phyloP scores from a whole-genome alignment of 1,140 invertebrate species.

The Drosophila funebris region DNA sequence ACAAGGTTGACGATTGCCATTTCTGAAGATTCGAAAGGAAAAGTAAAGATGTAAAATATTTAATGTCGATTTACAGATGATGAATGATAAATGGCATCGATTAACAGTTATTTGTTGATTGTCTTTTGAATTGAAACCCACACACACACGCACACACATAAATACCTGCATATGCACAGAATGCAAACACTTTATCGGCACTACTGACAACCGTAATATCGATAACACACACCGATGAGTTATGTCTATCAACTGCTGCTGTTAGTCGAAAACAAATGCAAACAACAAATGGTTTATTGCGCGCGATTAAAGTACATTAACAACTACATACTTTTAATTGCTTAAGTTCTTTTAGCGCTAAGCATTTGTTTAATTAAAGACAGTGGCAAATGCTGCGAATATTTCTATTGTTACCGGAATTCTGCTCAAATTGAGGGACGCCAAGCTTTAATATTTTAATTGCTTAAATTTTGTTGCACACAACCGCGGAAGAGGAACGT shows the following conservation, averaged over 20 bases:
- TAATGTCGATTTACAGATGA: constrained; percentile 3
- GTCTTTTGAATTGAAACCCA: constrained; percentile 1
- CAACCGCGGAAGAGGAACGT: constrained; percentile 4
- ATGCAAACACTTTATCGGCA: too few relatives aligned
- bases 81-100: constrained; percentile 7
- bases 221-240: too few relatives aligned
- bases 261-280: background rate
- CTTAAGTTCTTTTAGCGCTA: constrained; percentile 3
- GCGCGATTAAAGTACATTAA: background rate
- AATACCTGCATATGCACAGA: too few relatives aligned
- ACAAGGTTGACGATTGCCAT: constrained; percentile 38
- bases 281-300: background rate
- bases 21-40: constrained; percentile 20
- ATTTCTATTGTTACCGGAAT: constrained; percentile 3
- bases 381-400: constrained; percentile 4
- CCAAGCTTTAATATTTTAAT: constrained; percentile 4
- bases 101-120: background rate
- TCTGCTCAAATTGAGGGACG: background rate
- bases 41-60: constrained; percentile 29
- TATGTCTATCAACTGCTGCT: background rate
- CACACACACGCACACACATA: constrained; percentile 1
- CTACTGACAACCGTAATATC: too few relatives aligned
- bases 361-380: constrained; percentile 2
- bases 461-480: background rate
- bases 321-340: constrained; percentile 15